Evolutionary conservation across 2,797 vertebrate genomes (phyloP).

Genomic region (Gymnothorax reevesii): DNA sequence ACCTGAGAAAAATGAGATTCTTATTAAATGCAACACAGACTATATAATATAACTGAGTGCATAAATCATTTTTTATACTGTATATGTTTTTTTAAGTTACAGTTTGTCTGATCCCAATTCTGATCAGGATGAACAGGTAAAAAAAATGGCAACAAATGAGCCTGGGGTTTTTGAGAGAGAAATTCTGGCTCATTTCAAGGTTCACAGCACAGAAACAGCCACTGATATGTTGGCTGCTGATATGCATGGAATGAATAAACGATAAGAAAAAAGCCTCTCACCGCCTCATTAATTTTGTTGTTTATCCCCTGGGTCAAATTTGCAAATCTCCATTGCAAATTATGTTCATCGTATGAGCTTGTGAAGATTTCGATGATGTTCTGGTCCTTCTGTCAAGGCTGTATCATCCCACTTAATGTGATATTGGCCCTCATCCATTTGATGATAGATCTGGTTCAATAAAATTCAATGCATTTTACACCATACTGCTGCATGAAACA

Average conservation of each 20-base stretch:
- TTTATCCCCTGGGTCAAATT: background rate
- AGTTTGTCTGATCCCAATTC: background rate
- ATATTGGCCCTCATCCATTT: background rate
- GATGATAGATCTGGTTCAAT: background rate
- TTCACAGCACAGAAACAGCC: background rate
- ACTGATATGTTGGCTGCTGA: background rate
- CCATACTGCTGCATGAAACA: background rate
- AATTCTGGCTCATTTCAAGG: background rate
- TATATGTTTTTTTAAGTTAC: background rate
- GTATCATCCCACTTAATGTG: background rate
- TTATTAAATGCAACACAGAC: background rate
- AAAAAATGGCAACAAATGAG: background rate
- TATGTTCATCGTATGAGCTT: background rate
- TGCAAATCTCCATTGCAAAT: background rate
- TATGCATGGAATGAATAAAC: background rate
- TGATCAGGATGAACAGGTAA: background rate
- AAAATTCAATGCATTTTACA: background rate
- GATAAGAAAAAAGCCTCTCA: background rate
- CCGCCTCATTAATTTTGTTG: background rate
- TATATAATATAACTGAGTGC: background rate
- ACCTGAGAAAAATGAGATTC: no score
- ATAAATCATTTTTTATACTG: background rate
- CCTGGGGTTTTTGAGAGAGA: background rate
- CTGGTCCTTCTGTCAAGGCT: background rate
- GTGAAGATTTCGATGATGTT: background rate